A percentile compares a stretch with the other conserved stretches of the same genome.
phyloP scores from a whole-genome alignment of 2,888 invertebrate species.

The Aproaerema taeniolella region DNA sequence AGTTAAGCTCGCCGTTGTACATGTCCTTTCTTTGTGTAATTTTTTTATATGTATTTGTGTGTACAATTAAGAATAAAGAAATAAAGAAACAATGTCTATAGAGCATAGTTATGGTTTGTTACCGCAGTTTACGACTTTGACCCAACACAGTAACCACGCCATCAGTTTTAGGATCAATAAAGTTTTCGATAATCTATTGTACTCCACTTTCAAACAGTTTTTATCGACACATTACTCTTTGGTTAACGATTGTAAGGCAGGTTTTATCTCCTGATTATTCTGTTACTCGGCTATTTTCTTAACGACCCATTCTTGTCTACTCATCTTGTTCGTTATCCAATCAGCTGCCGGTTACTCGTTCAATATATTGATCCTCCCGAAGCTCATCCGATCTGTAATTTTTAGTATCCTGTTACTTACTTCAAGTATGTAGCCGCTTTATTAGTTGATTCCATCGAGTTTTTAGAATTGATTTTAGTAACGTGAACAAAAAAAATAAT shows the following conservation, averaged over 20 bases:
- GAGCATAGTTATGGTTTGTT: constrained; percentile 19
- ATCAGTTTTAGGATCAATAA: constrained; percentile 16
- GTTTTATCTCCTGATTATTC: constrained; percentile 5
- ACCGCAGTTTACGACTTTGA: constrained; percentile 26
- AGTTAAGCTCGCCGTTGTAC: too few relatives aligned
- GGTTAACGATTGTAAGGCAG: constrained; percentile 3
- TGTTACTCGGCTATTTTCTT: not conserved
- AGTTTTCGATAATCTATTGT: constrained; percentile 10
- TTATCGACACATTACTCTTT: constrained; percentile 6
- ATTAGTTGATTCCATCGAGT: too few relatives aligned
- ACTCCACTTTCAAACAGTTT: constrained; percentile 1
- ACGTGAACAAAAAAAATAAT: too few relatives aligned
- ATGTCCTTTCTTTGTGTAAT: too few relatives aligned
- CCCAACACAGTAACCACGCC: constrained; percentile 21
- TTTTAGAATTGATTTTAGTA: too few relatives aligned
- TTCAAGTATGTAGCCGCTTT: too few relatives aligned
- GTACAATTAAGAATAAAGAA: too few relatives aligned
- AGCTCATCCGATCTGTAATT: constrained; percentile 1
- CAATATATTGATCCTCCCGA: not conserved
- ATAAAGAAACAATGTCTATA: too few relatives aligned
- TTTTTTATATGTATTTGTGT: too few relatives aligned
- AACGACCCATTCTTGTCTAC: constrained; percentile 8
- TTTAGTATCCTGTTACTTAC: too few relatives aligned
- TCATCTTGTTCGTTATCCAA: constrained; percentile 1
- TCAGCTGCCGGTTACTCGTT: not conserved